Evolutionary conservation across 2,888 invertebrate genomes (phyloP).

Genomic region (Drosophila yooni): DNA sequence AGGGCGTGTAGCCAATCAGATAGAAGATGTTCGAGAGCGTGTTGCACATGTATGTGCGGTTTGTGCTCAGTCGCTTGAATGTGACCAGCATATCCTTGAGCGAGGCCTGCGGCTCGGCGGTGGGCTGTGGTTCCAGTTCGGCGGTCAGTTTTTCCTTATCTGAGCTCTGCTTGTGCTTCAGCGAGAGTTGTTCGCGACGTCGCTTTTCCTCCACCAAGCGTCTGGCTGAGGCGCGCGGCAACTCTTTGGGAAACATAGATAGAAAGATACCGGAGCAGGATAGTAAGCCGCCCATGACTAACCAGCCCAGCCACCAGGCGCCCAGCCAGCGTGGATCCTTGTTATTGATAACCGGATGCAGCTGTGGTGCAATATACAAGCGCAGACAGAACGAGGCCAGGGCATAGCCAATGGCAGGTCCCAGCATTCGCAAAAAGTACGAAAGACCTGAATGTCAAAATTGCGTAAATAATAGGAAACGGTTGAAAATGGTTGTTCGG

Average conservation of each 20-base stretch:
- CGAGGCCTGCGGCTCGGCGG: conserved; percentile 80
- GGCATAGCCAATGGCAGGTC: conserved; percentile 89
- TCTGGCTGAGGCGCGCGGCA: conserved; percentile 88
- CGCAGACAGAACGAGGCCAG: conserved; percentile 88
- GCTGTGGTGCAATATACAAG: conserved; percentile 88
- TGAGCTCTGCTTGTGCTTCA: conserved; percentile 52
- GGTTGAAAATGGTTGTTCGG: too few relatives aligned
- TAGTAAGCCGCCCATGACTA: conserved; percentile 87
- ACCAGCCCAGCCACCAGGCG: conserved; percentile 93
- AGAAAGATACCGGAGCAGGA: conserved; percentile 87
- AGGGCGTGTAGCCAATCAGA: conserved; percentile 90
- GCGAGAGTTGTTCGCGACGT: conserved; percentile 61
- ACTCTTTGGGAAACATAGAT: conserved; percentile 89
- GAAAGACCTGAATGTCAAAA: conserved; percentile 86
- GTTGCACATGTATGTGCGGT: conserved; percentile 90
- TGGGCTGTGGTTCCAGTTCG: conserved; percentile 56
- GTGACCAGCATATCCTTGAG: conserved; percentile 88
- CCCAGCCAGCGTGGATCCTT: conserved; percentile 92
- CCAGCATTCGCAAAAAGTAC: conserved; percentile 89
- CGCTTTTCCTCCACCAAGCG: conserved; percentile 84
- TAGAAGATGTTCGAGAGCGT: conserved; percentile 91
- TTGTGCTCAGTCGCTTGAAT: conserved; percentile 88
- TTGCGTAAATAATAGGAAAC: not conserved
- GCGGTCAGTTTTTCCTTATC: conserved; percentile 65
- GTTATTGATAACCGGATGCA: conserved; percentile 88